Evolutionary conservation across 2,113 vertebrate species (phyloP), one percentile per base, ranked within the genome.

Genomic region (Climacteris rufus): DNA sequence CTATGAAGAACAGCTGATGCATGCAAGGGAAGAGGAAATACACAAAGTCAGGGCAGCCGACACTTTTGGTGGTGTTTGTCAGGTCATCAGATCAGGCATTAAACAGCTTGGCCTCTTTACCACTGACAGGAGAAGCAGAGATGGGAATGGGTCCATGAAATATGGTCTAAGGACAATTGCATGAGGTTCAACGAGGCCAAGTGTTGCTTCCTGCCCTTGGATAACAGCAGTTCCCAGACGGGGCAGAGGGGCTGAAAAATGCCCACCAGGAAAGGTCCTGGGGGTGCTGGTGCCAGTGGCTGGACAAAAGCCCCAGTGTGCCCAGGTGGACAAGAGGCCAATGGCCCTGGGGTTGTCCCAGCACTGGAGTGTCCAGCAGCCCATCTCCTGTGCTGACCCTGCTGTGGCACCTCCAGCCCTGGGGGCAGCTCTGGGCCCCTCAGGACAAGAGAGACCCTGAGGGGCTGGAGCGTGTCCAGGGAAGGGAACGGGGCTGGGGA

Each of bases 1-100:
- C 89, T 95, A 77, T 79, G 87, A 92, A 96, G 94, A 97, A 63
- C 79, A 97, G 96, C 92, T 96, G 97, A 98, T 93, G 87, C 89
- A 81, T 96, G 94, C 30, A 83, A 87, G 76, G 78, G 56, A 94
- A 85, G 18, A 90, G 45, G 71, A 87, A 74, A 72, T 39, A 50
- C 72, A 60, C 35, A 85, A 94, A 94, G 42, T 53, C 74, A 94
- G 54, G 77, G 74, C 42, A 63, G 66, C 42, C 77, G 63, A 63
- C 11, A 40, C 8, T 31, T 74, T 64, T 19, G 9, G 45, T 68
- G 56, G 45, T 7, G 4, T 22, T 54, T 35, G 37, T 70, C 75
- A 89, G 42, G 56, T 91, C 37, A 60, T 19, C 39, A 57, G 11
- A 77, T 54, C 44, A 71, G 35, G 49, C 52, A 30, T 35, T 23